phyloP scores from a whole-genome alignment of 2,113 vertebrate species.

The Corydoras sp. region DNA sequence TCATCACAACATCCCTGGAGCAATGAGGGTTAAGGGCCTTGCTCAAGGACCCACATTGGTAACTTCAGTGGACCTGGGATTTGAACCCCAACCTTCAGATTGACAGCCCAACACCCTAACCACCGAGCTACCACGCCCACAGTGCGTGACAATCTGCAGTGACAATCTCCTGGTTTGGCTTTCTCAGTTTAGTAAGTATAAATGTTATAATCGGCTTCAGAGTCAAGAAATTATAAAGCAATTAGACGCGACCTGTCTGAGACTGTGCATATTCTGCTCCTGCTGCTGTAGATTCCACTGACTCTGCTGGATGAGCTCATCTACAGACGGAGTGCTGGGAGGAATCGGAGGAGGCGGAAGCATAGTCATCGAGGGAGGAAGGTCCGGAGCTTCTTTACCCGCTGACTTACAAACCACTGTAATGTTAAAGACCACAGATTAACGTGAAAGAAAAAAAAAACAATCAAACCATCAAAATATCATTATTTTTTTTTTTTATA shows the following conservation, averaged over 20 bases:
- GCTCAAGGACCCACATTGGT: too few relatives aligned
- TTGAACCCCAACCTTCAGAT: too few relatives aligned
- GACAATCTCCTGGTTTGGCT: too few relatives aligned
- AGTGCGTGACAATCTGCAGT: too few relatives aligned
- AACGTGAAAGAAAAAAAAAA: background rate
- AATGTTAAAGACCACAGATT: background rate
- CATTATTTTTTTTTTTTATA: background rate
- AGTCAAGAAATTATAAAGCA: background rate
- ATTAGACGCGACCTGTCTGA: slow-evolving; percentile 77
- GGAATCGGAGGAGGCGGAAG: slow-evolving; percentile 63
- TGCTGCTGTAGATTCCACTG: slow-evolving; percentile 97
- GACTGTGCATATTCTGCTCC: slow-evolving; percentile 89
- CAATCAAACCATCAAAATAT: background rate
- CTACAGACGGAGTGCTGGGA: slow-evolving; percentile 66
- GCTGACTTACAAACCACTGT: slow-evolving; percentile 84
- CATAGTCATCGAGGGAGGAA: slow-evolving; percentile 63
- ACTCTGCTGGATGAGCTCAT: slow-evolving; percentile 94
- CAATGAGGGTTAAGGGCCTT: too few relatives aligned
- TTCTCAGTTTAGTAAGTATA: too few relatives aligned
- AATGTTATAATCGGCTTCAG: too few relatives aligned
- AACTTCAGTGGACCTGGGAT: too few relatives aligned
- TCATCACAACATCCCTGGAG: too few relatives aligned
- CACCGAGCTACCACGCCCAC: too few relatives aligned
- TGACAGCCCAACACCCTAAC: too few relatives aligned
- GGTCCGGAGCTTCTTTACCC: slow-evolving; percentile 71